Evolutionary conservation across 1,140 invertebrate species (phyloP).

Genomic region (Aphis craccivora): DNA sequence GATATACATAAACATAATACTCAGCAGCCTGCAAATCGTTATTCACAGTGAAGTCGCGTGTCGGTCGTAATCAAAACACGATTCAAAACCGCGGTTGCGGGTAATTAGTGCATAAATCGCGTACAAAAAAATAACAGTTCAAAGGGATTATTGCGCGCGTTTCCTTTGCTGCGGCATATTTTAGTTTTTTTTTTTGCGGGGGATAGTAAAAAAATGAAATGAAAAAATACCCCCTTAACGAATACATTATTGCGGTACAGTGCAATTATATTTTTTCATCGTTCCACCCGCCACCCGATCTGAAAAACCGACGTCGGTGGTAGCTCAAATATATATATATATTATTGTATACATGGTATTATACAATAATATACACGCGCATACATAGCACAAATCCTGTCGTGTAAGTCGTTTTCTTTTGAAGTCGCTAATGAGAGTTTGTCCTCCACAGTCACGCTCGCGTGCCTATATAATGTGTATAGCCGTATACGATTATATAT

Average conservation of each 20-base stretch:
- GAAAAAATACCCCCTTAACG: constrained; percentile 47
- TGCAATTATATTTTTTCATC: constrained; percentile 49
- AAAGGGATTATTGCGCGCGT: constrained; percentile 39
- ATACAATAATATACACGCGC: not conserved
- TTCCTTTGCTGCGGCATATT: constrained; percentile 1
- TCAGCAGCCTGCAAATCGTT: constrained; percentile 21
- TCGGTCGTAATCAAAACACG: constrained; percentile 54
- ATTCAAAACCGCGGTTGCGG: constrained; percentile 48
- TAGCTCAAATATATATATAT: not conserved
- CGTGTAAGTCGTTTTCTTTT: constrained; percentile 50
- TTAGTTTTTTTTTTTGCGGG: not conserved
- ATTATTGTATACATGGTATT: not conserved
- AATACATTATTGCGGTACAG: constrained; percentile 39
- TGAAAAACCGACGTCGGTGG: not conserved
- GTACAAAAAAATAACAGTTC: constrained; percentile 48
- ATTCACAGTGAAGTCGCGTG: constrained; percentile 52
- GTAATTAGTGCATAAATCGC: constrained; percentile 52
- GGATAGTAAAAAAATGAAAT: constrained; percentile 4
- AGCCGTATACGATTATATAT: not conserved
- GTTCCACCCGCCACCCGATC: not conserved
- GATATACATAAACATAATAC: constrained; percentile 1
- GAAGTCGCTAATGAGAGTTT: constrained; percentile 56
- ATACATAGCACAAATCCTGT: not conserved
- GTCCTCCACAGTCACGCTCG: not conserved
- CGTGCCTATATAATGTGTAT: not conserved